Percentiles rank a stretch among this genome's conserved stretches.
Conservation (phyloP, 2,888 invertebrate species). For the Metallyticus violacea region DNA sequence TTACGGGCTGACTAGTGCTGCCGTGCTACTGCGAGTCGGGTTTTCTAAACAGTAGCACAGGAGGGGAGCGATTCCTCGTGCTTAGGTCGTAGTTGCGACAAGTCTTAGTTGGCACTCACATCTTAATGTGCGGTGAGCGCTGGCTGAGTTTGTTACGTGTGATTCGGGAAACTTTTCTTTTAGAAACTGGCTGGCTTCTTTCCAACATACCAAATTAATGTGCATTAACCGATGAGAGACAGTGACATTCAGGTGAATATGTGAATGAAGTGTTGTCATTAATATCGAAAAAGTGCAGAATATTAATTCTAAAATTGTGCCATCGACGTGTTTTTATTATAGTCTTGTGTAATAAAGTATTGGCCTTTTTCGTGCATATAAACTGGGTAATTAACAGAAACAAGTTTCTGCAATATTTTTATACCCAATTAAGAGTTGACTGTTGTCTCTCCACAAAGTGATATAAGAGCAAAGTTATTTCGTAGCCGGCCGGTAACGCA, state of each 20-base stretch:
- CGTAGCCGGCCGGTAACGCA: not conserved
- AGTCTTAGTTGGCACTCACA: not conserved
- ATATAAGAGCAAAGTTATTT: not conserved
- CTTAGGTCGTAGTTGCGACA: not conserved
- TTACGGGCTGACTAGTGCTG: not conserved
- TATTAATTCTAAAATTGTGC: not conserved
- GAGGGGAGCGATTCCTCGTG: not conserved
- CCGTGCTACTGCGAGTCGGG: constrained; percentile 1
- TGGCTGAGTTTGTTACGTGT: not conserved
- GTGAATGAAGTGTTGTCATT: not conserved
- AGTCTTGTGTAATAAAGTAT: not conserved
- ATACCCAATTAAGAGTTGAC: no score
- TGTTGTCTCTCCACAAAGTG: no score
- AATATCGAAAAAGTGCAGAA: not conserved
- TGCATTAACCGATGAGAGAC: no score
- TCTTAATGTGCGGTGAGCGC: not conserved
- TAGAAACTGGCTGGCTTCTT: no score
- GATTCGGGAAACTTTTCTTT: not conserved
- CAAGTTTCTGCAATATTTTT: not conserved
- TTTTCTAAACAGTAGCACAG: not conserved
- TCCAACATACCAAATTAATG: no score
- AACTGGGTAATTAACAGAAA: no score
- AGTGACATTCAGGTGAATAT: no score
- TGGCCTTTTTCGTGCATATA: not conserved
- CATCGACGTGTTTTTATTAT: not conserved